A percentile compares a stretch with the other conserved stretches of the same genome.
phyloP scores from a whole-genome alignment of 2,888 invertebrate species.

The Slavum lentiscoides region DNA sequence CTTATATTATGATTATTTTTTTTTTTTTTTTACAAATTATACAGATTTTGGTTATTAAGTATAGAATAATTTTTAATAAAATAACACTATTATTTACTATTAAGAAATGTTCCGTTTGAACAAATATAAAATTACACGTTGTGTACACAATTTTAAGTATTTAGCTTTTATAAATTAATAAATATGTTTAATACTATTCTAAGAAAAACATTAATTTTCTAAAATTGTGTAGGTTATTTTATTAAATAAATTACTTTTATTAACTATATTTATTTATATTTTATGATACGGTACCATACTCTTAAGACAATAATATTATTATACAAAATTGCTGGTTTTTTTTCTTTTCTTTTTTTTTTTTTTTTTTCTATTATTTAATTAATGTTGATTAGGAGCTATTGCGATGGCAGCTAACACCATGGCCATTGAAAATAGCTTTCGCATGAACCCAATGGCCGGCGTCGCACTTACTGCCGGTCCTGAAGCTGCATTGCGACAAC shows the following conservation, averaged over 20 bases:
- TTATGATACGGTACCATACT: neutral
- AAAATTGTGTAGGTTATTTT: neutral
- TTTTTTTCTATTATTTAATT: neutral
- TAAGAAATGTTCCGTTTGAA: neutral
- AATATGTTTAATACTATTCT: neutral
- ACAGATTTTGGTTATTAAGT: neutral
- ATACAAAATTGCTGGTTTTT: neutral
- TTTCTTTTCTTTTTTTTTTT: neutral
- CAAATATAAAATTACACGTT: neutral
- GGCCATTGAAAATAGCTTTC: slow-evolving; percentile 50
- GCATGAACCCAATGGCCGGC: slow-evolving; percentile 45
- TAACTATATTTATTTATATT: neutral
- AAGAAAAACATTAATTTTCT: neutral
- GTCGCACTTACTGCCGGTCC: slow-evolving; percentile 41
- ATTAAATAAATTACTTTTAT: neutral
- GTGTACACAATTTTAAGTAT: neutral
- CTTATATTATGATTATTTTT: neutral
- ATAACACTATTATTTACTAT: neutral
- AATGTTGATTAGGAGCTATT: slow-evolving; percentile 38
- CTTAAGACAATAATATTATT: neutral
- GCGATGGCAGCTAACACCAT: slow-evolving; percentile 48
- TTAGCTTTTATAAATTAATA: neutral
- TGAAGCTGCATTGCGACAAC: slow-evolving; percentile 49
- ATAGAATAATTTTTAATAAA: neutral
- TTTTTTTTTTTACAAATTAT: neutral